Evolutionary conservation across 2,797 vertebrate genomes (phyloP), one percentile per base, ranked within the genome.

Genomic region (Pangasius sanitwongsei): DNA sequence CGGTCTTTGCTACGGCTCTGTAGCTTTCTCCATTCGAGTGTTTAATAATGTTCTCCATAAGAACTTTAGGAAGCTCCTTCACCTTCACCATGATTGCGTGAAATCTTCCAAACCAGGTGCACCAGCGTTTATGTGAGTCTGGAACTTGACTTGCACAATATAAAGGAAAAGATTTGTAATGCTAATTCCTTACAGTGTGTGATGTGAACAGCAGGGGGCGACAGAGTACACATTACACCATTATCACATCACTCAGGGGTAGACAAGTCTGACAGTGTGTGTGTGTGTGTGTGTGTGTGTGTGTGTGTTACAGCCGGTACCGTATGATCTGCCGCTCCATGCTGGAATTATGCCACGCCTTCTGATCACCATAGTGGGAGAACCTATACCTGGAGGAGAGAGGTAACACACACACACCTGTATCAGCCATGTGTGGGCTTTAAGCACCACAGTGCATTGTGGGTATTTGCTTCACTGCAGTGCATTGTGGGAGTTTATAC

Each of bases 291-390:
- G 6, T 86, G 67, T 88, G 69, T 87, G 28, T 83, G n/a, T 89
- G 80, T 90, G 1, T 94, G 67, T 94, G 44, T 94, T 94, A 6
- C 94, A 99, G 98, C 95, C 94, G 88, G 92, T 99, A 81, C 98
- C 98, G 0, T 96, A 96, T 4, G 95, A 98, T 8, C 92, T 98
- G 57, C 94, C 95, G 3, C 95, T 99, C 75, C 95, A 96, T n/a
- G 90, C 95, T 15, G 98, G 98, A 89, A 91, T 98, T 0, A 41
- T 95, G 94, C 97, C 97, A 6, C 94, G 93, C 65, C 93, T 98
- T 93, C 84, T 98, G 91, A 95, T 99, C 91, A 98, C 96, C 13
- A 93, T 99, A 91, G 85, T 94, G 1, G 96, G 94, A 50, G 96
- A 96, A 89, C 94, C 95, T 0, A 12, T 95, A 78, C 92, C 94